Percentiles rank a stretch among this genome's conserved stretches.
These are phyloP conservation scores for Orientallactaga bullata DNA, from an alignment of 2,113 vertebrate genomes.

Conservation along the genomic window DNA sequence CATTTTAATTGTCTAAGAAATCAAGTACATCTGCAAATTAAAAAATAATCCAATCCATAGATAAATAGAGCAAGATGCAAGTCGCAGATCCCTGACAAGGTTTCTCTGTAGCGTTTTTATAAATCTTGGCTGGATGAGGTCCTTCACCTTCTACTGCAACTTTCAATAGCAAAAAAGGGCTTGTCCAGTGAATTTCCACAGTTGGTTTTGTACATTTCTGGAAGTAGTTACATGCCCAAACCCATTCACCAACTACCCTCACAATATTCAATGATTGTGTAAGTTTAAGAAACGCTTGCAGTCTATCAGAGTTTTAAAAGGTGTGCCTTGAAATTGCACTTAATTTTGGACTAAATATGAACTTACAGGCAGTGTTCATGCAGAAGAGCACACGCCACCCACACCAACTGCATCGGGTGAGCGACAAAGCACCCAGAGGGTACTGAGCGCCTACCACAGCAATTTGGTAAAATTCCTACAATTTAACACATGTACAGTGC, in stretches of 20 bases:
- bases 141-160: conserved; percentile 24
- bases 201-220: conserved; percentile 24
- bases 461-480: conserved; percentile 41
- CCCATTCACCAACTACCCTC: conserved; percentile 30
- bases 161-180: conserved; percentile 55
- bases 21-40: conserved; percentile 41
- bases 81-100: not conserved
- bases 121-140: conserved; percentile 54
- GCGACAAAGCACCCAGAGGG: conserved; percentile 43
- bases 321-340: conserved; percentile 17
- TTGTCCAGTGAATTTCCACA: conserved; percentile 51
- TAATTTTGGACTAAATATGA: conserved; percentile 57
- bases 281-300: conserved; percentile 35
- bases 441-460: conserved; percentile 37
- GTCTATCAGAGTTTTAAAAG: not conserved
- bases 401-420: not conserved
- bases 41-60: conserved; percentile 37
- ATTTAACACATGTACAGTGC: conserved; percentile 43
- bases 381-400: not conserved
- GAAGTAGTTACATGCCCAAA: conserved; percentile 61
- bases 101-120: not conserved
- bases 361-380: not conserved
- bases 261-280: conserved; percentile 49
- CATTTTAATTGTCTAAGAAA: conserved; percentile 43
- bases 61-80: not conserved